A percentile compares a stretch with the other conserved stretches of the same genome.
phyloP scores from a whole-genome alignment of 2,888 invertebrate species.

The Cosmia trapezina region DNA sequence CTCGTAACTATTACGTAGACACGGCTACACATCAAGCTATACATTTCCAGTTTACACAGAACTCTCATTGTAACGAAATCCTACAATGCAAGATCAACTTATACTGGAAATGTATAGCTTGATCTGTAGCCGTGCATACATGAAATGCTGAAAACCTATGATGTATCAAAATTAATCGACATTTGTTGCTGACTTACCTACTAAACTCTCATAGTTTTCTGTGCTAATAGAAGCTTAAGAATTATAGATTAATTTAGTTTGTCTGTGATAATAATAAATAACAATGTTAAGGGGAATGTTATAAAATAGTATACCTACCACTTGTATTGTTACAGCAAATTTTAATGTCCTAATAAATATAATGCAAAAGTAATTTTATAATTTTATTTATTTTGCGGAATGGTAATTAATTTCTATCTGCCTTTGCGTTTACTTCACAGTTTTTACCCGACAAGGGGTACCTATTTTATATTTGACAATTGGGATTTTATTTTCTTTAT shows the following conservation, averaged over 20 bases:
- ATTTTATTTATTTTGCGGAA: not conserved
- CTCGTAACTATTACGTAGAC: not conserved
- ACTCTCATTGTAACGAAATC: too few relatives aligned
- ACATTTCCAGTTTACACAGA: too few relatives aligned
- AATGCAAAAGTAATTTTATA: not conserved
- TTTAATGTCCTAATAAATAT: slow-evolving; percentile 15
- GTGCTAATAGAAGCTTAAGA: slow-evolving; percentile 14
- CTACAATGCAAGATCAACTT: too few relatives aligned
- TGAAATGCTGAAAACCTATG: not conserved
- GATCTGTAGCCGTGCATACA: too few relatives aligned
- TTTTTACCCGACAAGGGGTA: not conserved
- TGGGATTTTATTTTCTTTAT: too few relatives aligned
- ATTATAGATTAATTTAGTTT: slow-evolving; percentile 12
- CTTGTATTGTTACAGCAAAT: slow-evolving; percentile 3
- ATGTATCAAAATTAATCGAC: not conserved
- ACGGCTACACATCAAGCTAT: too few relatives aligned
- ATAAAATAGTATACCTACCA: not conserved
- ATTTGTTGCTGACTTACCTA: not conserved
- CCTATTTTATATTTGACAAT: too few relatives aligned
- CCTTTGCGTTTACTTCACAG: not conserved
- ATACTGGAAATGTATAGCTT: too few relatives aligned
- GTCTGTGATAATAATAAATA: slow-evolving; percentile 41
- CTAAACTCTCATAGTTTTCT: slow-evolving; percentile 1
- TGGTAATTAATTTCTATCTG: not conserved
- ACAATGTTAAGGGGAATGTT: slow-evolving; percentile 1